phyloP scores from a whole-genome alignment of 2,888 invertebrate species.

The Megastigmus dorsalis region DNA sequence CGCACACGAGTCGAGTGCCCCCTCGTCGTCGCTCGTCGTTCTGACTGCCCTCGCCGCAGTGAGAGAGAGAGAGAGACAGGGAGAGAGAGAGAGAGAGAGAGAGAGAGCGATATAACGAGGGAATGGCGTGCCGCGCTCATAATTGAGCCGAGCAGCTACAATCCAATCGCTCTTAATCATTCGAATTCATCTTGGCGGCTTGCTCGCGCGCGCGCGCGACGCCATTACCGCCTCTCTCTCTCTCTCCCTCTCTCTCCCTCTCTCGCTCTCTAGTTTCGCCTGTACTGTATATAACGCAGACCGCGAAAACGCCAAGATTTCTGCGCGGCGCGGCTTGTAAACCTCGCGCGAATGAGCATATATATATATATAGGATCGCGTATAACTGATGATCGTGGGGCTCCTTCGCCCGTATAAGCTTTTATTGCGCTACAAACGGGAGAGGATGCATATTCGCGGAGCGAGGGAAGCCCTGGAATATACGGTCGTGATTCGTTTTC shows the following conservation, averaged over 20 bases:
- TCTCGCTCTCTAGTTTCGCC: no score
- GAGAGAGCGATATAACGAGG: conserved; percentile 74
- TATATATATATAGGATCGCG: neutral
- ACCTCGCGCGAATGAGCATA: no score
- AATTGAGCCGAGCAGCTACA: conserved; percentile 70
- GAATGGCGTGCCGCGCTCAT: conserved; percentile 72
- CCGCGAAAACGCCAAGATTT: conserved; percentile 49
- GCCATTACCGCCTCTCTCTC: conserved; percentile 56
- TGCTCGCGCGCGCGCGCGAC: neutral
- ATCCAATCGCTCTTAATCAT: conserved; percentile 73
- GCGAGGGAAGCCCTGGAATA: no score
- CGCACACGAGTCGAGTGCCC: conserved; percentile 6
- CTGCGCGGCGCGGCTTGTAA: neutral
- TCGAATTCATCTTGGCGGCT: conserved; percentile 67
- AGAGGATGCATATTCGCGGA: no score
- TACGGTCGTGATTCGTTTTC: no score
- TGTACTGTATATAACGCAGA: conserved; percentile 29
- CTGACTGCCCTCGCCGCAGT: no score
- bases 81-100: no score
- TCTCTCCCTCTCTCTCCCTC: no score
- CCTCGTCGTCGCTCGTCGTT: no score
- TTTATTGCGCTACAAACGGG: no score
- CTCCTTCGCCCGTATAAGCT: neutral
- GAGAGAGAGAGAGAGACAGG: no score
- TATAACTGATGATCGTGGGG: neutral